Evolutionary conservation across 1,140 invertebrate species (phyloP).

Genomic region (Phthorimaea operculella): DNA sequence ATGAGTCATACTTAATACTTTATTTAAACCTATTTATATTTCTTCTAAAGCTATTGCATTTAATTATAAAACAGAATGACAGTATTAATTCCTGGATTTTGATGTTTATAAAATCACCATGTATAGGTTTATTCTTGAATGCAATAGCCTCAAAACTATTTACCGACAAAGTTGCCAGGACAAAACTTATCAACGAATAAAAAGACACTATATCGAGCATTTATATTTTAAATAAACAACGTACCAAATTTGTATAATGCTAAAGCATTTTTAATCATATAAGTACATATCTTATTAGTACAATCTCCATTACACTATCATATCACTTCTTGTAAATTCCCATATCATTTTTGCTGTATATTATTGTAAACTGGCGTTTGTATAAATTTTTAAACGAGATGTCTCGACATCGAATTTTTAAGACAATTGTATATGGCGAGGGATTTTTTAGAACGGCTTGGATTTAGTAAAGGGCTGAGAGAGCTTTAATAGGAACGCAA

Average conservation of each 20-base stretch:
- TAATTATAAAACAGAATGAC: no score
- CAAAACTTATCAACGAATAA: constrained; percentile 41
- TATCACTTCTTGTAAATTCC: constrained; percentile 64
- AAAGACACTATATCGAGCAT: constrained; percentile 62
- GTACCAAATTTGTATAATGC: constrained; percentile 54
- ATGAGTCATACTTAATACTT: constrained; percentile 36
- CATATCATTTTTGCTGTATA: constrained; percentile 63
- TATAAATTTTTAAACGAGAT: constrained; percentile 25
- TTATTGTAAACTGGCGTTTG: constrained; percentile 33
- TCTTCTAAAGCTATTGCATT: background rate
- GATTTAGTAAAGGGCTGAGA: constrained; percentile 22
- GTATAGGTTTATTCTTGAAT: no score
- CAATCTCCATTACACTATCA: constrained; percentile 57
- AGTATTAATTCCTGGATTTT: no score
- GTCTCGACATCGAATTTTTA: background rate
- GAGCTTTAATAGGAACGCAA: constrained; percentile 60
- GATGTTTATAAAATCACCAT: no score
- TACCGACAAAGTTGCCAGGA: constrained; percentile 42
- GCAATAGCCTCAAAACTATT: background rate
- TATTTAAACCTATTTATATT: background rate
- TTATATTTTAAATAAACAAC: constrained; percentile 47
- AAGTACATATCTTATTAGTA: constrained; percentile 66
- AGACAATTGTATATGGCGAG: background rate
- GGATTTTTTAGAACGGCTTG: constrained; percentile 7
- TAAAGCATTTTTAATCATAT: constrained; percentile 43